Evolutionary conservation across 2,888 invertebrate species (phyloP).

Genomic region (Hypomecis punctinalis): DNA sequence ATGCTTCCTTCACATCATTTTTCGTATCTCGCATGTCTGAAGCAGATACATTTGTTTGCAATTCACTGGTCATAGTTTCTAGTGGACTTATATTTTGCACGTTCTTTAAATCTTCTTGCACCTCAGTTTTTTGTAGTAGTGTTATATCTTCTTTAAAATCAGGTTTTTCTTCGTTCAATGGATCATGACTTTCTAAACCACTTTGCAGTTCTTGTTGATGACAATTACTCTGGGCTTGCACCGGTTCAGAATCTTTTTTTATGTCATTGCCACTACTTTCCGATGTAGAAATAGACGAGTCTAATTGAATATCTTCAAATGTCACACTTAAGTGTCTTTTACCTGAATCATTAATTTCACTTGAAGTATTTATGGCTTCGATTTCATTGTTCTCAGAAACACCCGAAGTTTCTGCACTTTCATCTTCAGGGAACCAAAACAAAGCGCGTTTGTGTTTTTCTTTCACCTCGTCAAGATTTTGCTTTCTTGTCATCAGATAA

Average conservation of each 20-base stretch:
- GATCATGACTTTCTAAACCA: background rate
- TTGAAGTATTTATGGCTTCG: background rate
- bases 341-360: background rate
- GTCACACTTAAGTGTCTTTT: background rate
- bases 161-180: background rate
- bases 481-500: conserved; percentile 84
- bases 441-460: conserved; percentile 67
- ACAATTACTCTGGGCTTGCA: background rate
- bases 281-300: background rate
- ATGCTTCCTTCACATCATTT: background rate
- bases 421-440: conserved; percentile 73
- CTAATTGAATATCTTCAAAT: background rate
- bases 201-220: background rate
- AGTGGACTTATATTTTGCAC: background rate
- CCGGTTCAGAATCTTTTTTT: background rate
- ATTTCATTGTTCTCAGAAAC: background rate
- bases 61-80: conserved; percentile 1
- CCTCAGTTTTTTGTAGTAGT: background rate
- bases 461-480: conserved; percentile 74
- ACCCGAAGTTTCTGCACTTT: conserved; percentile 30
- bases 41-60: background rate
- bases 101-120: background rate
- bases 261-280: background rate
- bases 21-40: background rate
- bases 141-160: background rate